phyloP scores from a whole-genome alignment of 2,113 vertebrate species.

The Phocoena phocoena region DNA sequence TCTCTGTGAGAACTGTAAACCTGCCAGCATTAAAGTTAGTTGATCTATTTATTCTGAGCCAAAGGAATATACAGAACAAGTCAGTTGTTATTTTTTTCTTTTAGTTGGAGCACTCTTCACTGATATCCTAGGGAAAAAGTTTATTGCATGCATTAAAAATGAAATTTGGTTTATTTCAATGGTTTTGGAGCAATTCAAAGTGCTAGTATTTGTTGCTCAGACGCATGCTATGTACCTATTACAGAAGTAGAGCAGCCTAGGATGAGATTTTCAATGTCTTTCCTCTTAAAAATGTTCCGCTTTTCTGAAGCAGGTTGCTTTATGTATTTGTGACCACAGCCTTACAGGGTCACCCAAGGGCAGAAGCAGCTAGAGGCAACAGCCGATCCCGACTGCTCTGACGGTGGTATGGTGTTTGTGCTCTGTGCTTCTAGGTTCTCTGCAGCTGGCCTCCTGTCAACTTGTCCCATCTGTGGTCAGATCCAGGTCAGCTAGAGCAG shows the following conservation, averaged over 20 bases:
- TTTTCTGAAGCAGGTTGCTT: conserved; percentile 5
- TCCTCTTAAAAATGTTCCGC: neutral
- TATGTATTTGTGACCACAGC: neutral
- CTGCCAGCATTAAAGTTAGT: conserved; percentile 78
- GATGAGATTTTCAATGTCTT: conserved; percentile 20
- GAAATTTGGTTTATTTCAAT: conserved; percentile 74
- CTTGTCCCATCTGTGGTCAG: neutral
- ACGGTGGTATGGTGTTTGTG: neutral
- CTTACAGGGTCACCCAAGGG: neutral
- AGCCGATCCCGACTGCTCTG: neutral
- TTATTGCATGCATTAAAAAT: conserved; percentile 72
- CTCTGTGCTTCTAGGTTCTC: neutral
- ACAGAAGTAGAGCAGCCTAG: neutral
- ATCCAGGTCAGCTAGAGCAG: neutral
- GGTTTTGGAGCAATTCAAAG: conserved; percentile 53
- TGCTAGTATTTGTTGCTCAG: conserved; percentile 60
- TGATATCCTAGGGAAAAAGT: conserved; percentile 61
- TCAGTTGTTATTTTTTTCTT: conserved; percentile 60
- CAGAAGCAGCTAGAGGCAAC: neutral
- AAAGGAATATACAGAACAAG: conserved; percentile 69
- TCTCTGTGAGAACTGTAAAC: conserved; percentile 77
- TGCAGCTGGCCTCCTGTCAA: neutral
- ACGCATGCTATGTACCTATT: neutral
- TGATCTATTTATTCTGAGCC: conserved; percentile 77
- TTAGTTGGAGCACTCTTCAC: conserved; percentile 60